These are phyloP conservation scores for Drosophila nebulosa DNA, from an alignment of 1,140 invertebrate genomes.

Conservation along the genomic window DNA sequence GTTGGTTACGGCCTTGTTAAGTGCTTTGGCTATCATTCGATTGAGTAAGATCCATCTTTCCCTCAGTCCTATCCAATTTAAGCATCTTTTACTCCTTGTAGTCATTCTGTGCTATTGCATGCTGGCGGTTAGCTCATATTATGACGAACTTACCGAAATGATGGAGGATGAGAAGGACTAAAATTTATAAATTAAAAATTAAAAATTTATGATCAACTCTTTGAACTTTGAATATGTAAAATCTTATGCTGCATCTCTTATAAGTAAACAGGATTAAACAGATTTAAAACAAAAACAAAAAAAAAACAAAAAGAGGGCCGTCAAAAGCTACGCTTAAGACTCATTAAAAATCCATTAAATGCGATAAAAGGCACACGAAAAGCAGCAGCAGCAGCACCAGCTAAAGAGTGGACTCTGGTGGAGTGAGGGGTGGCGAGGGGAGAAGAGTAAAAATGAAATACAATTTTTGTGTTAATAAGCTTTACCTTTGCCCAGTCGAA, in stretches of 20 bases:
- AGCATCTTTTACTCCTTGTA: background rate
- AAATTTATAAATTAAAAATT: background rate
- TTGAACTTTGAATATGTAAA: background rate
- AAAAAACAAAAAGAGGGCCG: constrained; percentile 28
- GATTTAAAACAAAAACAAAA: constrained; percentile 44
- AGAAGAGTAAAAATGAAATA: constrained; percentile 26
- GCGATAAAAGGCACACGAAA: constrained; percentile 40
- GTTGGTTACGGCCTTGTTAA: constrained; percentile 21
- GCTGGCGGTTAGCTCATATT: constrained; percentile 26
- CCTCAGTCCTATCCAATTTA: background rate
- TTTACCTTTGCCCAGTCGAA: constrained; percentile 52
- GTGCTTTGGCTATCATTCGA: background rate
- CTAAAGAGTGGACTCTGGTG: background rate
- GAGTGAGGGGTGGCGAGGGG: background rate
- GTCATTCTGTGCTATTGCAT: constrained; percentile 6
- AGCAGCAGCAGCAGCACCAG: background rate
- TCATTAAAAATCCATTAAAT: constrained; percentile 79
- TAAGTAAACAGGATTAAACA: constrained; percentile 62
- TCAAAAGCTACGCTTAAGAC: constrained; percentile 66
- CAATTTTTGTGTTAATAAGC: constrained; percentile 70
- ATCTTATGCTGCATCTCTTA: constrained; percentile 10
- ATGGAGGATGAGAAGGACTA: background rate
- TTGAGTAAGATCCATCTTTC: background rate
- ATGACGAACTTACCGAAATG: background rate
- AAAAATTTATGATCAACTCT: background rate